Evolutionary conservation across 2,888 invertebrate species (phyloP).

Genomic region (Noctuana brunneofusca): DNA sequence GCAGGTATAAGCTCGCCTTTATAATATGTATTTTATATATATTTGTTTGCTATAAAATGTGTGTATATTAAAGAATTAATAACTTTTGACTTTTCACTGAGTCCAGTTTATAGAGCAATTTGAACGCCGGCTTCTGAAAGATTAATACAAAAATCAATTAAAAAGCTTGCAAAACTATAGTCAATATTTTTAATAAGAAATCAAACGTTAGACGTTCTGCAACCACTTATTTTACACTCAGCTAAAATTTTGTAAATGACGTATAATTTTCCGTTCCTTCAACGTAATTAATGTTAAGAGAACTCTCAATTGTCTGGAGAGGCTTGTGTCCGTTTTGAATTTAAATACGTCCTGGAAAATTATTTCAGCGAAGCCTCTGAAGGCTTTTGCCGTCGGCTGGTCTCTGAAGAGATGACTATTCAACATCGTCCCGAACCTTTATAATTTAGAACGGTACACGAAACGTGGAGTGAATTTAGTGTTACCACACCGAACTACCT

Average conservation of each 20-base stretch:
- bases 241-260: background rate
- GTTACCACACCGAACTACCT: background rate
- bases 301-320: background rate
- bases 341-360: slow-evolving; percentile 20
- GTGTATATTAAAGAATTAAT: no score
- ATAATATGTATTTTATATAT: no score
- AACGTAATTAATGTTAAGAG: slow-evolving; percentile 6
- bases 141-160: no score
- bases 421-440: slow-evolving; percentile 16
- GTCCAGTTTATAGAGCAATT: no score
- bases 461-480: background rate
- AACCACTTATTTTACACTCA: background rate
- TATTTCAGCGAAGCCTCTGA: slow-evolving; percentile 15
- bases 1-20: no score
- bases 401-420: slow-evolving; percentile 20
- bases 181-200: background rate
- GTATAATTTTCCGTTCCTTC: background rate
- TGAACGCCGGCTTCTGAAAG: no score
- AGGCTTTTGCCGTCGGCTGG: slow-evolving; percentile 12
- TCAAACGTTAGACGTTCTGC: background rate
- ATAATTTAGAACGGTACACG: slow-evolving; percentile 15
- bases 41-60: no score
- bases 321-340: slow-evolving; percentile 9
- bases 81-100: no score
- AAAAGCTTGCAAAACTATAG: background rate